A percentile compares a stretch with the other conserved stretches of the same genome.
Evolutionary conservation across 2,888 invertebrate species (phyloP).

Genomic region (Anoplius nigerrimus): DNA sequence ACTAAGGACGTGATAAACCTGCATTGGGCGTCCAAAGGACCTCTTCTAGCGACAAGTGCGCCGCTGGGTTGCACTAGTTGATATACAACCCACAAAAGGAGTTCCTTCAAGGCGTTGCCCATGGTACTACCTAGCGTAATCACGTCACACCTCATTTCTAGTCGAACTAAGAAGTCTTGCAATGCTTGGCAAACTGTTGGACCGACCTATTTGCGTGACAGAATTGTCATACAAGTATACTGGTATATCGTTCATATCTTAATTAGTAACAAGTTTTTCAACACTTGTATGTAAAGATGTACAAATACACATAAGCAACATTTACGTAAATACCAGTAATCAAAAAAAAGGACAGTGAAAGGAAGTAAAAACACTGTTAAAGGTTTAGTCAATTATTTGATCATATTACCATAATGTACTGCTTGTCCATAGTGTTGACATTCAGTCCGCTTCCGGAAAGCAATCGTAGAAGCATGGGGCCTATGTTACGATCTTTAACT

Average conservation of each 20-base stretch:
- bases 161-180: constrained; percentile 82
- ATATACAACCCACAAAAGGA: constrained; percentile 83
- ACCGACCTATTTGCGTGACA: constrained; percentile 79
- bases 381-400: neutral
- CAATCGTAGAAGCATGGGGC: constrained; percentile 81
- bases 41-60: constrained; percentile 80
- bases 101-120: constrained; percentile 79
- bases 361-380: neutral
- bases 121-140: constrained; percentile 77
- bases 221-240: constrained; percentile 25
- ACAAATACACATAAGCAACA: neutral
- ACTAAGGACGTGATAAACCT: constrained; percentile 82
- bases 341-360: neutral
- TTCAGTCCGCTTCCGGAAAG: constrained; percentile 81
- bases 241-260: neutral
- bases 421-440: constrained; percentile 76
- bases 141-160: constrained; percentile 82
- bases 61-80: constrained; percentile 84
- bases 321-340: too few species aligned
- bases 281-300: neutral
- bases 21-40: constrained; percentile 86
- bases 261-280: too few species aligned
- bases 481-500: constrained; percentile 81
- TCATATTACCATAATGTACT: constrained; percentile 75
- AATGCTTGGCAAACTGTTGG: constrained; percentile 85